These are phyloP conservation scores for Helarctos malayanus DNA, from an alignment of 2,797 vertebrate genomes.

Conservation along the genomic window DNA sequence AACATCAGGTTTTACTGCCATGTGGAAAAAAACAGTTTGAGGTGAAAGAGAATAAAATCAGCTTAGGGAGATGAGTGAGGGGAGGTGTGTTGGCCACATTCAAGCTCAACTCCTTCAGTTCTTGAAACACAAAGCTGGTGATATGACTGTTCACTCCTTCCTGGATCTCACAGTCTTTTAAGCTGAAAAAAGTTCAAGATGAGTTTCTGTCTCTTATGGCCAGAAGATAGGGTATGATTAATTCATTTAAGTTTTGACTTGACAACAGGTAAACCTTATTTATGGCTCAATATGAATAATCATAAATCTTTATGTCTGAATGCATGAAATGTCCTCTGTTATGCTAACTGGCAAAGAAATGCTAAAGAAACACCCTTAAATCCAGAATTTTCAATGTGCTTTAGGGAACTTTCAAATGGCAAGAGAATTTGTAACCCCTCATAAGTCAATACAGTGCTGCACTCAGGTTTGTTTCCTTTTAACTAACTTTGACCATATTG, in stretches of 20 bases:
- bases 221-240: neutral
- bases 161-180: neutral
- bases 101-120: neutral
- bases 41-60: conserved; percentile 16
- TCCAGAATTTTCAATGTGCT: neutral
- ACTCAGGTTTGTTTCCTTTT: conserved; percentile 40
- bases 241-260: conserved; percentile 38
- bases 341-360: conserved; percentile 9
- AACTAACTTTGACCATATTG: neutral
- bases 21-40: neutral
- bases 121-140: neutral
- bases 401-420: conserved; percentile 15
- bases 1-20: conserved; percentile 6
- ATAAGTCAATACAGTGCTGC: neutral
- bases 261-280: conserved; percentile 13
- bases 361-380: conserved; percentile 45
- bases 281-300: conserved; percentile 41
- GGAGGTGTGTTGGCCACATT: neutral
- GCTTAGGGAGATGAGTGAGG: neutral
- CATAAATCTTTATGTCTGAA: neutral
- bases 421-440: neutral
- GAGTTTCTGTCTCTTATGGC: conserved; percentile 2
- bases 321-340: conserved; percentile 19
- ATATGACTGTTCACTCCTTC: neutral
- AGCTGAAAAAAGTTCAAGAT: conserved; percentile 42